Base-by-base conservation (phyloP, 23 tunicate species). In the Oikopleura dioica region DNA sequence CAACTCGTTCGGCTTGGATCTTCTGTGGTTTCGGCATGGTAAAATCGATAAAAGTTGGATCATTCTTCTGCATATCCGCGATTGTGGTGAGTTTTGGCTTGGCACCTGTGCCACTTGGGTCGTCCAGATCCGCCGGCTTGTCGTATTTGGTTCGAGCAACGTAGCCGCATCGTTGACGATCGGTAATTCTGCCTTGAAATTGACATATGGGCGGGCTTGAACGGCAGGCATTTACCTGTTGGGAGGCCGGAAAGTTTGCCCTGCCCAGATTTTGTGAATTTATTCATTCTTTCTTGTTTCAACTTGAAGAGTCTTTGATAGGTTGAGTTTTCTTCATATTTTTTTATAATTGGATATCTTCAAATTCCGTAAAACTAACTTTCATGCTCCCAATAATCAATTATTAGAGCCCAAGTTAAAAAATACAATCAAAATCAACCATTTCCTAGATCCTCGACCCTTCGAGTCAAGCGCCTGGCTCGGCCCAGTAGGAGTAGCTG, bases 101-200 rank as follows among this genome's bases (percentile, higher is more conserved):
- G 16, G 29, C 5, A 2, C 72, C 72, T 23, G 16, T 63, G 2
- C 72, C 72, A 28, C 30, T 63, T 16, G 33, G 33, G 26, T 63
- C 72, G 26, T 63, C 72, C 16, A 63, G 72, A 63, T 63, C 72
- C 26, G 72, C 30, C 4, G 72, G 32, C 29, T 12, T 2, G 33
- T 63, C 72, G 72, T 63, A 63, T 28, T 63, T 63, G 2, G 72
- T 63, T 63, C 2, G 16, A 2, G 72, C 72, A 63, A 28, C 72
- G 26, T 63, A 63, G 26, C 72, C 72, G 26, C 72, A 63, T 63
- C 72, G 72, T 28, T 63, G 72, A 28, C 72, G 72, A 63, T 63
- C 72, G 33, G 16, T 63, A 16, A 63, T 2, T 63, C 26, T 63
- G 26, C 72, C 72, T 63, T 44, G 16, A 44, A 44, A 9, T 9